phyloP scores from a whole-genome alignment of 2,113 vertebrate genomes.

The Triplophysa rosa region DNA sequence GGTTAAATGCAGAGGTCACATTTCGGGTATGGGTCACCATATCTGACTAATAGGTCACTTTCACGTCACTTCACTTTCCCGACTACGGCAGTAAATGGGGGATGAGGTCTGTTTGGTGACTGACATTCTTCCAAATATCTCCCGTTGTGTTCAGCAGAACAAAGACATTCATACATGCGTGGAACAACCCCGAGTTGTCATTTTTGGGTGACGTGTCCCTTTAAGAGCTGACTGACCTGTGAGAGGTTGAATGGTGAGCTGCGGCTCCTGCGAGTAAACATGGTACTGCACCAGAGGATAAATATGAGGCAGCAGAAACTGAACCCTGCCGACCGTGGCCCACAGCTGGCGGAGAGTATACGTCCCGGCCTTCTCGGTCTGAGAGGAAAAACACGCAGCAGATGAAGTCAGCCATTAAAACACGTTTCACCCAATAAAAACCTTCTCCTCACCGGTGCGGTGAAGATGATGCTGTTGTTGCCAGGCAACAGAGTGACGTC shows the following conservation, averaged over 20 bases:
- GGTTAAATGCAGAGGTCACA: too few relatives aligned
- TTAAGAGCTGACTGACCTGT: slow-evolving; percentile 75
- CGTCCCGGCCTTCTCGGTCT: slow-evolving; percentile 89
- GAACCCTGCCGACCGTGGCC: slow-evolving; percentile 83
- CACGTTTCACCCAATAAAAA: not conserved
- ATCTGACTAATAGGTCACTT: too few relatives aligned
- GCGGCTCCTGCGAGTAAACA: slow-evolving; percentile 96
- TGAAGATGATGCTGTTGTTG: slow-evolving; percentile 83
- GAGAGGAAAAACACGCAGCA: not conserved
- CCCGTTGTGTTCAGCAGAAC: too few relatives aligned
- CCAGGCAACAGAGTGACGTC: slow-evolving; percentile 84
- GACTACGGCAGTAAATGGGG: too few relatives aligned
- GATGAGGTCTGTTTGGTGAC: too few relatives aligned
- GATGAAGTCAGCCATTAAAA: not conserved
- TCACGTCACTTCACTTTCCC: too few relatives aligned
- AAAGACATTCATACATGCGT: too few relatives aligned
- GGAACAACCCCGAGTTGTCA: too few relatives aligned
- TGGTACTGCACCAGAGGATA: slow-evolving; percentile 92
- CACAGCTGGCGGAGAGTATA: slow-evolving; percentile 91
- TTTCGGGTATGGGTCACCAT: too few relatives aligned
- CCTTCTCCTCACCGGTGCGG: slow-evolving; percentile 77
- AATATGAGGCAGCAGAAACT: slow-evolving; percentile 90
- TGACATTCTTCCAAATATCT: too few relatives aligned
- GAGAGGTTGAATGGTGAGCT: slow-evolving; percentile 89
- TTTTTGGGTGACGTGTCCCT: too few relatives aligned